These are phyloP conservation scores for Antechinus flavipes DNA, from an alignment of 2,113 vertebrate species.

Conservation along the genomic window DNA sequence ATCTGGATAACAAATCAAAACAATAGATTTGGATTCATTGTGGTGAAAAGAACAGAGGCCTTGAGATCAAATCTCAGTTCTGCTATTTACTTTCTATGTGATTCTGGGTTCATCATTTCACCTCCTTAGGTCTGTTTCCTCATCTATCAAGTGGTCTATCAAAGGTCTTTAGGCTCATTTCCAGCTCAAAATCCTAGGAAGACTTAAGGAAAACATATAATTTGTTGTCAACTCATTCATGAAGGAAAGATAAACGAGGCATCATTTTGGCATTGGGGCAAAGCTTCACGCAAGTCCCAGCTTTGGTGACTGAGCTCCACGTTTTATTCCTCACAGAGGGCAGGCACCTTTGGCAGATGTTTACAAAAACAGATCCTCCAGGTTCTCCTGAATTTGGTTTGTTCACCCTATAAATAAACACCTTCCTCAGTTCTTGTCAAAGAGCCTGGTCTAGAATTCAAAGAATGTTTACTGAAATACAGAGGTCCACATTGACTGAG, in stretches of 20 bases:
- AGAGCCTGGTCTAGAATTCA: background rate
- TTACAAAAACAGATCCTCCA: background rate
- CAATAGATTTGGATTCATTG: background rate
- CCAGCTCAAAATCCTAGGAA: background rate
- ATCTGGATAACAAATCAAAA: background rate
- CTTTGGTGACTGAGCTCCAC: background rate
- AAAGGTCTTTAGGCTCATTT: background rate
- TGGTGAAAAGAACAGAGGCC: background rate
- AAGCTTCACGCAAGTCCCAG: background rate
- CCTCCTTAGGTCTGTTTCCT: background rate
- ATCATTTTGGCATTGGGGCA: background rate
- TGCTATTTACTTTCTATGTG: background rate
- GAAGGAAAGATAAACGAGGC: background rate
- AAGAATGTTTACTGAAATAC: background rate
- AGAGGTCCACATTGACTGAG: background rate
- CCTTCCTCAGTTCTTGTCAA: background rate
- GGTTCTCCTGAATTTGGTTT: background rate
- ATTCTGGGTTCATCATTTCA: background rate
- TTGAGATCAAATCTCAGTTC: background rate
- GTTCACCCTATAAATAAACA: constrained; percentile 11
- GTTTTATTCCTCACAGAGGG: background rate
- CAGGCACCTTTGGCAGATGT: background rate
- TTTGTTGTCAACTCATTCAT: background rate
- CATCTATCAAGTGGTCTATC: background rate
- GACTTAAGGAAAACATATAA: background rate